Evolutionary conservation across 2,113 vertebrate genomes (phyloP).

Genomic region (Eulacestoma nigropectus): DNA sequence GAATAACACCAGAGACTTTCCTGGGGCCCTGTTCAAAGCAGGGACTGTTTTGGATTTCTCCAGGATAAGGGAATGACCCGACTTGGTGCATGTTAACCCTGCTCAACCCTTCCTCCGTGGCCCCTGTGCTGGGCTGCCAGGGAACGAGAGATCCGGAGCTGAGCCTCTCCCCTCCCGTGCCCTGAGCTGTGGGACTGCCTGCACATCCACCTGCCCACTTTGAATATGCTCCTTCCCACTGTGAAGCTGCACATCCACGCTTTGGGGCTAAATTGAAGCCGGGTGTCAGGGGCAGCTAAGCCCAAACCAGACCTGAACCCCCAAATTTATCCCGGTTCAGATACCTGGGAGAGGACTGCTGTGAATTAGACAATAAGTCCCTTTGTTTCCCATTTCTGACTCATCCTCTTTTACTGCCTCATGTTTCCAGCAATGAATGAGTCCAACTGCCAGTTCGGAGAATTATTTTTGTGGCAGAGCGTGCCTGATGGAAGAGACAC

Average conservation of each 20-base stretch:
- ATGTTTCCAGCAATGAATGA: not conserved
- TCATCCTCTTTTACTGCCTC: slow-evolving; percentile 1
- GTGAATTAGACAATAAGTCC: not conserved
- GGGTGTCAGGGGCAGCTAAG: not conserved
- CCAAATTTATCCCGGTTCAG: not conserved
- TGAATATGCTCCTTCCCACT: not conserved
- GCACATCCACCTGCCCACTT: not conserved
- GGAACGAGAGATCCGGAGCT: accelerated
- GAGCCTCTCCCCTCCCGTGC: not conserved
- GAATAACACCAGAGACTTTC: not conserved
- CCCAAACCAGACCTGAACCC: not conserved
- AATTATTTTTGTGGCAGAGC: slow-evolving; percentile 34
- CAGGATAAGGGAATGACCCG: not conserved
- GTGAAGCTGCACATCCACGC: not conserved
- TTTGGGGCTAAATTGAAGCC: not conserved
- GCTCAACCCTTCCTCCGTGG: not conserved
- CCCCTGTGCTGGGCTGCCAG: not conserved
- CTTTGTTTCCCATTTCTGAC: slow-evolving; percentile 21
- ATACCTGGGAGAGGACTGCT: not conserved
- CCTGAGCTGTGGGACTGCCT: not conserved
- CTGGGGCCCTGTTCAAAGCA: not conserved
- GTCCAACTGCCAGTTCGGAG: slow-evolving; percentile 7
- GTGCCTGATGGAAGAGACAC: slow-evolving; percentile 51
- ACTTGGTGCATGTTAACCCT: not conserved
- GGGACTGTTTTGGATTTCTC: not conserved